Evolutionary conservation across 2,888 invertebrate genomes (phyloP).

Genomic region (Hirtodrosophila histrioides): DNA sequence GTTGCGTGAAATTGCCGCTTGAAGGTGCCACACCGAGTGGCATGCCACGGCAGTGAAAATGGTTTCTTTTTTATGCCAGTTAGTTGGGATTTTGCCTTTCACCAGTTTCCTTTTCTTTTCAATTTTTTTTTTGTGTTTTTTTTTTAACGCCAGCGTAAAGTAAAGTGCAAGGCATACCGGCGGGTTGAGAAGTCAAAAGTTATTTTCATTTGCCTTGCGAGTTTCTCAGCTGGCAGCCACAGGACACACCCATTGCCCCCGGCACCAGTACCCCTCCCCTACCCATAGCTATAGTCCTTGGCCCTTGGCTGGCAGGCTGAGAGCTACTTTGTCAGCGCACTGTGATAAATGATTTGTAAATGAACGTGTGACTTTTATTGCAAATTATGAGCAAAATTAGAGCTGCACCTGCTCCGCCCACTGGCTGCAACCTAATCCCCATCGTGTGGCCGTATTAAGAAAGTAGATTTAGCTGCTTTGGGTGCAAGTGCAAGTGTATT

Average conservation of each 20-base stretch:
- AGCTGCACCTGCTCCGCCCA: constrained; percentile 3
- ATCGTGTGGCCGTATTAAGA: constrained; percentile 2
- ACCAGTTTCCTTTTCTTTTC: not conserved
- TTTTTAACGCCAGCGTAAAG: not conserved
- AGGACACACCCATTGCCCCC: too few relatives aligned
- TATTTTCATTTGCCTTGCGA: constrained; percentile 12
- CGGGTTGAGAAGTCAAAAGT: constrained; percentile 21
- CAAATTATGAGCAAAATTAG: constrained; percentile 62
- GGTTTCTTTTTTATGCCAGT: constrained; percentile 8
- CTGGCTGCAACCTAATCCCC: constrained; percentile 2
- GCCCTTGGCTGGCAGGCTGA: constrained; percentile 6
- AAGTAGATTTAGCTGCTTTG: constrained; percentile 16
- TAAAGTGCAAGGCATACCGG: constrained; percentile 1
- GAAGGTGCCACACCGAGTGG: not conserved
- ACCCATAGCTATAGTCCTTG: not conserved
- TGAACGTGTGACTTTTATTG: constrained; percentile 68
- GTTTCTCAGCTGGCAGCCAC: not conserved
- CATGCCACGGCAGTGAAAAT: not conserved
- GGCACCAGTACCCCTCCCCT: too few relatives aligned
- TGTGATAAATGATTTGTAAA: constrained; percentile 76
- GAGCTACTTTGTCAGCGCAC: constrained; percentile 26
- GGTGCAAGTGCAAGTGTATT: constrained; percentile 49
- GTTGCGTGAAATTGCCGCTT: constrained; percentile 22
- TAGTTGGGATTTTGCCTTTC: constrained; percentile 6
- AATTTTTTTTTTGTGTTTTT: not conserved